Evolutionary conservation across 2,797 vertebrate species (phyloP), one percentile per base, ranked within the genome.

Genomic region (Caiman crocodilus): DNA sequence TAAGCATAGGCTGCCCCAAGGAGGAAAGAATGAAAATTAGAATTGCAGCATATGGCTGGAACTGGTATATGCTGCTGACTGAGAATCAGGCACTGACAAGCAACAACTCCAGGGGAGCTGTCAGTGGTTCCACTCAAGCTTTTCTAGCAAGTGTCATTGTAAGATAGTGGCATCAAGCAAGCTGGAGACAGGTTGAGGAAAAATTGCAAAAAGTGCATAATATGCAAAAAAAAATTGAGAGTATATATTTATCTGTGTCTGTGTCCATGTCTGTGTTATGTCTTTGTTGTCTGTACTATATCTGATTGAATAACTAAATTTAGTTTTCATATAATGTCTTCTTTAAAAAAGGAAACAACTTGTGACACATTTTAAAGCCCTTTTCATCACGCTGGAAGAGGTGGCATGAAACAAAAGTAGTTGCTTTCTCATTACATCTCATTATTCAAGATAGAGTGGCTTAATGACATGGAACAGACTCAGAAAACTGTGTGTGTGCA

Each of bases 1-100:
- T 61, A 93, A 82, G 4, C 69, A 25, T 12, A 90, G 90, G 64
- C 63, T 90, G 74, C 91, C 90, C 60, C 35, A 84, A 95, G 85
- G 67, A 93, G 60, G 55, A 85, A n/a, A 57, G 23, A 87, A 84
- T 61, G 32, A 28, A 97, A 95, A 92, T 89, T 85, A 93, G 61
- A 95, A 91, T 86, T 84, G 85, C 42, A 93, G 30, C 0, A 1
- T 73, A 55, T 2, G 21, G 2, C 60, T 82, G 82, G 17, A 84
- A 10, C 20, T 65, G 7, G 18, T 91, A 64, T 59, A 50, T 67
- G 58, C 0, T 74, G 67, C 84, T 92, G 84, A n/a, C 75, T 84
- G 80, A 90, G 84, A 95, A 88, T 87, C 57, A 94, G 30, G 55
- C 30, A 67, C 9, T 77, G 79, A 89, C 74, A 93, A 65, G 30